phyloP scores from a whole-genome alignment of 2,113 vertebrate species.

The Colius striatus region DNA sequence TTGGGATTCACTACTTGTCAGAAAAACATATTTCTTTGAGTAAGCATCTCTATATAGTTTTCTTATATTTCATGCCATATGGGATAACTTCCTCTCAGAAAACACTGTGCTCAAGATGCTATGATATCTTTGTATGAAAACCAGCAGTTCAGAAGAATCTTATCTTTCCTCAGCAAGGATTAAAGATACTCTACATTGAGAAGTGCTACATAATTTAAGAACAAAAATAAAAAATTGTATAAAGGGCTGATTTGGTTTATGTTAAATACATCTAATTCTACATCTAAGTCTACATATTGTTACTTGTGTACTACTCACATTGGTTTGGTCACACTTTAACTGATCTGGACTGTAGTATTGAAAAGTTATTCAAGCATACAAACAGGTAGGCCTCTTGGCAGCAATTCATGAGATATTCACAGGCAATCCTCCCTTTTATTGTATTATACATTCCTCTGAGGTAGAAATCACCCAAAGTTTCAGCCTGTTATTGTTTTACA shows the following conservation, averaged over 20 bases:
- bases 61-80: background rate
- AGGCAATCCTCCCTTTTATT: background rate
- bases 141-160: background rate
- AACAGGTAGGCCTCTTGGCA: background rate
- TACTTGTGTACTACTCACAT: background rate
- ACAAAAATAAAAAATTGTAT: background rate
- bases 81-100: background rate
- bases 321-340: background rate
- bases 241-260: background rate
- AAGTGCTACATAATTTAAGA: background rate
- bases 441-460: background rate
- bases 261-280: background rate
- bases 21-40: background rate
- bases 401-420: background rate
- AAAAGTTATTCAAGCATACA: background rate
- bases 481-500: background rate
- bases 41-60: background rate
- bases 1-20: background rate
- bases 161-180: background rate
- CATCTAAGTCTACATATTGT: background rate
- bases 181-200: background rate
- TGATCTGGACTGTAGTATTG: background rate
- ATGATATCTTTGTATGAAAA: background rate
- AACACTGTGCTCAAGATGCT: accelerated
- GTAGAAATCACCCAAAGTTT: background rate